A percentile compares a stretch with the other conserved stretches of the same genome.
Evolutionary conservation across 2,888 invertebrate genomes (phyloP).

Genomic region (Lissocephala sabroskyi): DNA sequence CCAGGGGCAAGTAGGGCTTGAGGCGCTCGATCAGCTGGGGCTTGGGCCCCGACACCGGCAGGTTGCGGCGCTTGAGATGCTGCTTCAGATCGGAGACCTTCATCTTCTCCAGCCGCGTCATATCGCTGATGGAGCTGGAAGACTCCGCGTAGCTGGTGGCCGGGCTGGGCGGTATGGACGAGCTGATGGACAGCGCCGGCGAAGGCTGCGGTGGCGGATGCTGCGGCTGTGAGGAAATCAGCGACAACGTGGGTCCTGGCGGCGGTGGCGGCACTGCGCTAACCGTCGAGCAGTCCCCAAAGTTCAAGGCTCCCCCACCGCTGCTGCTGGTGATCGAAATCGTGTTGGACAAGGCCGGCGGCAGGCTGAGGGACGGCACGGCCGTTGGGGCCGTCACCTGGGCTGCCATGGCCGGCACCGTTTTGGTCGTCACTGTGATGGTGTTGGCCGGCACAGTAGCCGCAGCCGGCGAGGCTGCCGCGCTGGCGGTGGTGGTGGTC

Average conservation of each 20-base stretch:
- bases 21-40: conserved; percentile 94
- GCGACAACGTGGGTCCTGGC: conserved; percentile 46
- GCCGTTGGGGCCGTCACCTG: conserved; percentile 19
- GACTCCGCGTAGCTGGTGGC: conserved; percentile 70
- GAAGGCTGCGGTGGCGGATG: conserved; percentile 73
- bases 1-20: conserved; percentile 78
- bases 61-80: conserved; percentile 92
- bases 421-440: conserved; percentile 53
- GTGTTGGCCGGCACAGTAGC: conserved; percentile 11
- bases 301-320: conserved; percentile 20
- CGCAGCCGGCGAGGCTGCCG: background rate
- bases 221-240: conserved; percentile 52
- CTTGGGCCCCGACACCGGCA: conserved; percentile 97
- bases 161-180: conserved; percentile 72
- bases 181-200: conserved; percentile 74
- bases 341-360: conserved; percentile 35
- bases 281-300: conserved; percentile 30
- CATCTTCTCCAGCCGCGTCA: conserved; percentile 91
- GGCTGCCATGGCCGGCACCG: conserved; percentile 42
- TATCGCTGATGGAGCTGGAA: conserved; percentile 56
- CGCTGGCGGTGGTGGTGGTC: conserved; percentile 4
- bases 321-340: conserved; percentile 53
- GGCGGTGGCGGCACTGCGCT: conserved; percentile 23
- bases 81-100: conserved; percentile 96
- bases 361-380: conserved; percentile 23